Evolutionary conservation across 2,797 vertebrate genomes (phyloP).

Genomic region (Mus minutoides): DNA sequence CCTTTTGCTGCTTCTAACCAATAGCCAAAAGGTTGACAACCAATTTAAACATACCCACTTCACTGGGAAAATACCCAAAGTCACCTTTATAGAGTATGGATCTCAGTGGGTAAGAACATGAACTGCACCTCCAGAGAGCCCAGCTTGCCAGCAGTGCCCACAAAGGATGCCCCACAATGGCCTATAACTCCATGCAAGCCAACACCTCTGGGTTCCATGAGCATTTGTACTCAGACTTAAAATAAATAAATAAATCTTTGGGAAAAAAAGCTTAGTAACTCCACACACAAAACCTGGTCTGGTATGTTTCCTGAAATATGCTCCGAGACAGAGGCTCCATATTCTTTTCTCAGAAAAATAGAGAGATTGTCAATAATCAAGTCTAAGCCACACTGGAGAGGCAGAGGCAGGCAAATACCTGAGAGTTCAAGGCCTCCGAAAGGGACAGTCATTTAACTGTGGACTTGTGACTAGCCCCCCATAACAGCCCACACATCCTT

Average conservation of each 20-base stretch:
- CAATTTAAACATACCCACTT: neutral
- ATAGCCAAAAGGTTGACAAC: neutral
- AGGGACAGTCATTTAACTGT: too few species aligned
- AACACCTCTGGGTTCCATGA: neutral
- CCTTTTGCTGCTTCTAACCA: neutral
- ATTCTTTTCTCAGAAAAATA: neutral
- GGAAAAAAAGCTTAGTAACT: neutral
- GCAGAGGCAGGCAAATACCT: neutral
- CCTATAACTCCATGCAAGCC: neutral
- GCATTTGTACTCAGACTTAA: neutral
- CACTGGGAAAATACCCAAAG: constrained; percentile 36
- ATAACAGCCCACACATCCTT: neutral
- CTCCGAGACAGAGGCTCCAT: neutral
- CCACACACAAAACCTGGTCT: neutral
- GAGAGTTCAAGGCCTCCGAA: neutral
- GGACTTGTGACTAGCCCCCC: neutral
- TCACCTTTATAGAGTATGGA: neutral
- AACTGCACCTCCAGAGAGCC: neutral
- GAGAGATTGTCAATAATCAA: neutral
- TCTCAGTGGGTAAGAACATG: neutral
- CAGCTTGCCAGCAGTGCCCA: neutral
- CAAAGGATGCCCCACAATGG: neutral
- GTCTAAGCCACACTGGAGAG: neutral
- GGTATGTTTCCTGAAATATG: neutral
- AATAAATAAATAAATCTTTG: neutral